Conservation (phyloP, 2,888 invertebrate genomes). For the Drosophila cognata region DNA sequence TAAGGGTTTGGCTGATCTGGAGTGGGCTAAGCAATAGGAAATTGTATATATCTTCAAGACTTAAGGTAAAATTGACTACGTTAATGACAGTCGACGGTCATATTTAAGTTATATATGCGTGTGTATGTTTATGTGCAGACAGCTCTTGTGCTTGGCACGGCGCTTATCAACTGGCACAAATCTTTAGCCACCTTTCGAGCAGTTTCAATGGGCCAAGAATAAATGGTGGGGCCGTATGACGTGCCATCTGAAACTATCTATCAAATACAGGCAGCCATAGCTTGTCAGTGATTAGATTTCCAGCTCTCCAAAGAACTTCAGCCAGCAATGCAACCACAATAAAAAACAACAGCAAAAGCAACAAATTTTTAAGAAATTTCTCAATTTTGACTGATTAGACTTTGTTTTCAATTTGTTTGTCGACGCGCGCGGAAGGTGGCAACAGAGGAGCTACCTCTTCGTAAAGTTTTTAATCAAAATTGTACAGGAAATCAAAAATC, state of each 20-base stretch:
- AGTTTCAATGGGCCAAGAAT: constrained; percentile 33
- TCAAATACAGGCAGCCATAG: constrained; percentile 75
- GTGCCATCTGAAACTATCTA: constrained; percentile 76
- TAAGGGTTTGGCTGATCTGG: neutral
- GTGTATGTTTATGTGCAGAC: constrained; percentile 1
- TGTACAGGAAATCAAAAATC: constrained; percentile 83
- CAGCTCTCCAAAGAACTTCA: constrained; percentile 53
- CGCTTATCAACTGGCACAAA: constrained; percentile 55
- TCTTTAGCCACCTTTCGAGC: constrained; percentile 49
- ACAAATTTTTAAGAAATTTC: constrained; percentile 66
- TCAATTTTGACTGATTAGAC: constrained; percentile 79
- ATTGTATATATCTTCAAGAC: constrained; percentile 19
- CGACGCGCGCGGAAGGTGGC: constrained; percentile 33
- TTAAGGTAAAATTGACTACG: constrained; percentile 26
- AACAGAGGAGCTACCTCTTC: constrained; percentile 43
- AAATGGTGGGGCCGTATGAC: constrained; percentile 37
- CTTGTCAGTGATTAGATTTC: constrained; percentile 77
- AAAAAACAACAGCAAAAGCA: constrained; percentile 7
- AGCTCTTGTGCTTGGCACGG: constrained; percentile 54
- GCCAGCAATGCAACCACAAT: constrained; percentile 36
- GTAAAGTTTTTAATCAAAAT: constrained; percentile 80
- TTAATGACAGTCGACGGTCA: constrained; percentile 40
- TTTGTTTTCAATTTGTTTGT: constrained; percentile 79
- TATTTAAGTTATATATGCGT: neutral
- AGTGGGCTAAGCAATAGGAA: constrained; percentile 36